These are phyloP conservation scores for Melanotaenia nigrans DNA, from an alignment of 2,797 vertebrate genomes.

Conservation along the genomic window DNA sequence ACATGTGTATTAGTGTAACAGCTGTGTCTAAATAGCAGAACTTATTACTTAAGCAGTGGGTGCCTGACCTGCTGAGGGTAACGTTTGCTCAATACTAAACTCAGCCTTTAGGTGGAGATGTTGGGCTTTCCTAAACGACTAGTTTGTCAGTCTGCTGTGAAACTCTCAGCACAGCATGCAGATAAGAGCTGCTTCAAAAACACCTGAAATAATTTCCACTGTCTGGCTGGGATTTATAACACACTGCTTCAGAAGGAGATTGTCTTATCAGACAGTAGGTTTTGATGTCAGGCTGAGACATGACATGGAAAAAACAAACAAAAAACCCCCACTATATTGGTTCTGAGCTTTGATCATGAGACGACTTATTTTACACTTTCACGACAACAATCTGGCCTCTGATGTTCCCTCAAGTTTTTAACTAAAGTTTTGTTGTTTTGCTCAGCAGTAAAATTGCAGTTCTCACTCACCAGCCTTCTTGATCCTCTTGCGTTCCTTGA, in stretches of 20 bases:
- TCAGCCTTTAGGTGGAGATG: slow-evolving; percentile 64
- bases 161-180: slow-evolving; percentile 47
- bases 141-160: slow-evolving; percentile 41
- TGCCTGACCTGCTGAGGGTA: background rate
- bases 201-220: slow-evolving; percentile 52
- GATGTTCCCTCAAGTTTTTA: slow-evolving; percentile 40
- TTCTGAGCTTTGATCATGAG: slow-evolving; percentile 47
- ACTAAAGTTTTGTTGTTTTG: slow-evolving; percentile 20
- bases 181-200: slow-evolving; percentile 38
- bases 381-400: slow-evolving; percentile 36
- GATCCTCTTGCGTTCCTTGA: slow-evolving; percentile 98
- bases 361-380: slow-evolving; percentile 32
- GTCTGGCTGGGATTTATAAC: slow-evolving; percentile 61
- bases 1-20: background rate
- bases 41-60: slow-evolving; percentile 9
- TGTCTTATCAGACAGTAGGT: slow-evolving; percentile 42
- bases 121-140: slow-evolving; percentile 41
- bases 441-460: slow-evolving; percentile 12
- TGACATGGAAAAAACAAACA: background rate
- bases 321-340: slow-evolving; percentile 15
- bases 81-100: slow-evolving; percentile 18
- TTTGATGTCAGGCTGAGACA: slow-evolving; percentile 47
- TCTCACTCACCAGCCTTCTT: slow-evolving; percentile 93
- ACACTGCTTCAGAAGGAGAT: slow-evolving; percentile 34
- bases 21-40: background rate